These are phyloP conservation scores for Lepus americanus DNA, from an alignment of 2,113 vertebrate genomes.

Conservation along the genomic window DNA sequence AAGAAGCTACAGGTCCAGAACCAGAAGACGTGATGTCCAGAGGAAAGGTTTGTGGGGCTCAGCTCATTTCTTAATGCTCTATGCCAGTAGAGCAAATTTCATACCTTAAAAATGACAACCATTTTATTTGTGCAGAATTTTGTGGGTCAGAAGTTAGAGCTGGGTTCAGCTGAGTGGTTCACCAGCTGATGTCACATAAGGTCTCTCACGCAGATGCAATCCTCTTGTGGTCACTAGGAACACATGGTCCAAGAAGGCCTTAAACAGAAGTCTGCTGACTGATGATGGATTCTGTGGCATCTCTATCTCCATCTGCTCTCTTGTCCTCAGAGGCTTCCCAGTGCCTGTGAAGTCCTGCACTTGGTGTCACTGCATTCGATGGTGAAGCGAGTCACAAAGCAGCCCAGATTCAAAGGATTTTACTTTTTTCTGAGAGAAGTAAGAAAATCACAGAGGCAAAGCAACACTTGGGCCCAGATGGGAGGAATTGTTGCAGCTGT, in stretches of 20 bases:
- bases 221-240: neutral
- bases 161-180: neutral
- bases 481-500: neutral
- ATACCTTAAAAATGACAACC: neutral
- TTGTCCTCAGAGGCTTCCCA: neutral
- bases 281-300: neutral
- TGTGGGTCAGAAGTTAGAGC: conserved; percentile 31
- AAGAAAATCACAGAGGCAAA: conserved; percentile 26
- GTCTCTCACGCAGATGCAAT: neutral
- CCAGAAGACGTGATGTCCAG: neutral
- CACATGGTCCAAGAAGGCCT: neutral
- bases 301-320: neutral
- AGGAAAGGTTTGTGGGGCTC: conserved; percentile 5
- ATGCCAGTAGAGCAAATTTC: neutral
- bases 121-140: conserved; percentile 56
- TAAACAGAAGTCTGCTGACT: neutral
- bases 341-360: neutral
- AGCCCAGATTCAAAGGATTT: conserved; percentile 45
- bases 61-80: conserved; percentile 20
- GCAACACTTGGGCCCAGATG: neutral
- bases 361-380: neutral
- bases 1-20: conserved; percentile 48
- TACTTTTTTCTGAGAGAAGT: conserved; percentile 11
- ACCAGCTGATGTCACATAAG: neutral
- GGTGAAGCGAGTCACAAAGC: neutral